These are phyloP conservation scores for Cyanoliseus patagonus DNA, from an alignment of 2,113 vertebrate species.

Conservation along the genomic window DNA sequence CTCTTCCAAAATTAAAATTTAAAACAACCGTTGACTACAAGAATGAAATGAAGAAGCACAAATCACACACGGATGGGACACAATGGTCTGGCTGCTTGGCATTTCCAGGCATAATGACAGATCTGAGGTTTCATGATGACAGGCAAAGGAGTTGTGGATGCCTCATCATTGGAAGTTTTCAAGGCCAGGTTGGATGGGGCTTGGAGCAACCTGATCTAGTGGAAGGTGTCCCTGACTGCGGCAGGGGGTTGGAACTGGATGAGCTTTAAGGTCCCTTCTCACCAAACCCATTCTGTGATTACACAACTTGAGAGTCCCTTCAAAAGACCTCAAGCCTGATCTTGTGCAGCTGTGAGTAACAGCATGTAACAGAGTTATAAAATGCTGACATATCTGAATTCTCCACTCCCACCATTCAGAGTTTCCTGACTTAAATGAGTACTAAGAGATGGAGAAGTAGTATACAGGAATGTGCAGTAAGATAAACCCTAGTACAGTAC, in stretches of 20 bases:
- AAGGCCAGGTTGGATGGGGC: neutral
- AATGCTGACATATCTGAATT: neutral
- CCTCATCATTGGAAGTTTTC: neutral
- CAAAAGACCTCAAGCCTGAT: neutral
- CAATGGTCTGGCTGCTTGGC: rapidly evolving
- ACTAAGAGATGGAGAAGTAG: neutral
- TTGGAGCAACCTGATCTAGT: neutral
- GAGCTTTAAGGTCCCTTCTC: neutral
- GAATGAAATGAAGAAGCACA: neutral
- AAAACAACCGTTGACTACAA: neutral
- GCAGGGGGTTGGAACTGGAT: neutral
- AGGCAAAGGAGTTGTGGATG: neutral
- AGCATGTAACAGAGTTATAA: neutral
- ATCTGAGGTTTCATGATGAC: neutral
- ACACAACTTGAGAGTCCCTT: neutral
- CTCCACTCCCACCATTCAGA: neutral
- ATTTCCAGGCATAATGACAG: neutral
- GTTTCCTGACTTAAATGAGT: neutral
- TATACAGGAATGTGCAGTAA: neutral
- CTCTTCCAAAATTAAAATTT: neutral
- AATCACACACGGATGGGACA: neutral
- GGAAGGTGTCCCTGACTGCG: neutral
- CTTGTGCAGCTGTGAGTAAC: neutral
- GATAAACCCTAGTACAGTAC: neutral
- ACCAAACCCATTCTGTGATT: neutral